phyloP scores from a whole-genome alignment of 2,797 vertebrate genomes.

The Smutsia gigantea region DNA sequence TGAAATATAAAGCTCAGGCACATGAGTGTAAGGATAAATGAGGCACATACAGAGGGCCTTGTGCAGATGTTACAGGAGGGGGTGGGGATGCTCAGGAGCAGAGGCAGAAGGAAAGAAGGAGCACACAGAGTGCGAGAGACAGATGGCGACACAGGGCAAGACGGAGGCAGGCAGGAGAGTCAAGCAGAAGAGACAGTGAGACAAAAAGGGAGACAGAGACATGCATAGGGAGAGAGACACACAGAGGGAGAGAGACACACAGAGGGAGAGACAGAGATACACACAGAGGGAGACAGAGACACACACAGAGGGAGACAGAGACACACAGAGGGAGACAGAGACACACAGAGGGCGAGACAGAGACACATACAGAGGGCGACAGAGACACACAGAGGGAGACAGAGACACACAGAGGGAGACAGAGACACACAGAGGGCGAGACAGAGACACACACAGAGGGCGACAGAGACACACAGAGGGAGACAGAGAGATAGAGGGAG shows the following conservation, averaged over 20 bases:
- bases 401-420: background rate
- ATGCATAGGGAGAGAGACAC: background rate
- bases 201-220: background rate
- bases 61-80: background rate
- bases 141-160: background rate
- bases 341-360: too few relatives aligned
- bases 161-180: background rate
- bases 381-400: too few relatives aligned
- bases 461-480: background rate
- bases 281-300: too few relatives aligned
- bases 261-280: too few relatives aligned
- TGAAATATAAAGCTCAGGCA: background rate
- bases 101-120: background rate
- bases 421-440: background rate
- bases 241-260: background rate
- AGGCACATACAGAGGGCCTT: background rate
- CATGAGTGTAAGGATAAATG: background rate
- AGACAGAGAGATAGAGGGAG: background rate
- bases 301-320: too few relatives aligned
- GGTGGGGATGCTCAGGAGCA: background rate
- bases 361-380: background rate
- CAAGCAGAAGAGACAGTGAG: too few relatives aligned
- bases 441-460: background rate
- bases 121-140: background rate
- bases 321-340: too few relatives aligned